These are phyloP conservation scores for Bostrychus sinensis DNA, from an alignment of 2,113 vertebrate species.

Conservation along the genomic window DNA sequence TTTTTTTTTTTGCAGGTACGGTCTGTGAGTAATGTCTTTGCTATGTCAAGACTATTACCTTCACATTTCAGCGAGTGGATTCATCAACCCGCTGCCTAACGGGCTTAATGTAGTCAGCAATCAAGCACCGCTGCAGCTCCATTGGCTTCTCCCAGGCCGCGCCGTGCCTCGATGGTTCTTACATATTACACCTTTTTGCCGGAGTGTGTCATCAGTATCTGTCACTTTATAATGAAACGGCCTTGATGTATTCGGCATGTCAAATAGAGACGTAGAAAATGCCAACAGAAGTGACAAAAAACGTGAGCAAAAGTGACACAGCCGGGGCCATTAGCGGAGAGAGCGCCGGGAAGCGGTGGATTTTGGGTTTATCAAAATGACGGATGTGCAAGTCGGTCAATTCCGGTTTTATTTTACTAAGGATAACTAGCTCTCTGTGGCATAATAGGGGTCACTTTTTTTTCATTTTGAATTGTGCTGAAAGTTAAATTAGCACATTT, in stretches of 20 bases:
- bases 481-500: too few relatives aligned
- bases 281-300: neutral
- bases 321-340: neutral
- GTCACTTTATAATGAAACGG: constrained; percentile 7
- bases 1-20: constrained; percentile 39
- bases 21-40: constrained; percentile 55
- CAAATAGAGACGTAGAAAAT: neutral
- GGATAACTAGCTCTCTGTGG: neutral
- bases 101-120: constrained; percentile 51
- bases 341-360: neutral
- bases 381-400: neutral
- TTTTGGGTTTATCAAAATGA: neutral
- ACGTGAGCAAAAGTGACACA: neutral
- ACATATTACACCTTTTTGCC: constrained; percentile 18
- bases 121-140: constrained; percentile 36
- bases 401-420: neutral
- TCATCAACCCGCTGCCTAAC: constrained; percentile 55
- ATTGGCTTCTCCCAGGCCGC: constrained; percentile 21
- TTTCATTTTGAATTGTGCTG: neutral
- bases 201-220: constrained; percentile 10
- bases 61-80: constrained; percentile 60
- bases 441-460: neutral
- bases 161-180: constrained; percentile 13
- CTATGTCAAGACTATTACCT: constrained; percentile 65
- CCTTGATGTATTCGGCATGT: neutral